Conservation (phyloP, 2,113 vertebrate species). For the Bagarius yarrelli region DNA sequence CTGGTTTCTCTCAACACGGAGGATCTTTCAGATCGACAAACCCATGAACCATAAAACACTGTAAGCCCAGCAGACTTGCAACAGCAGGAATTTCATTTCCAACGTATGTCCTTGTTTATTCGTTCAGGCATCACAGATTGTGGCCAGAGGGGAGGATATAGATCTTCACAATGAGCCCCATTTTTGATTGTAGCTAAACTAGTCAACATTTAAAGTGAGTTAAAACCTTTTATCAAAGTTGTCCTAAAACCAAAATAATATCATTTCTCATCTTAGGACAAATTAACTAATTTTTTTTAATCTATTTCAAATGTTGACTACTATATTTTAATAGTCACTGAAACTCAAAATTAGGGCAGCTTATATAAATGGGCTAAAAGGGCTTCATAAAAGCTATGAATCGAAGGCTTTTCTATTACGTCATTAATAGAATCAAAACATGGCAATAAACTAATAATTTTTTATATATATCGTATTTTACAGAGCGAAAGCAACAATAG, state of each 20-base stretch:
- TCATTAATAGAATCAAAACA: neutral
- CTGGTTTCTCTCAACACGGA: neutral
- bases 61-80: neutral
- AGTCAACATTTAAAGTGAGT: no score
- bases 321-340: neutral
- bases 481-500: no score
- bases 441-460: neutral
- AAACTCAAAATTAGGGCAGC: neutral
- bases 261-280: no score
- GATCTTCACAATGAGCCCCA: neutral
- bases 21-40: neutral
- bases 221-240: no score
- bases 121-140: neutral
- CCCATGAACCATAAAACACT: neutral
- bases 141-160: neutral
- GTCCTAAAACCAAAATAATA: no score
- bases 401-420: neutral
- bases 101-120: neutral
- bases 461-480: no score
- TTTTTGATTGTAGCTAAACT: no score
- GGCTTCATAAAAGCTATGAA: neutral
- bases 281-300: no score
- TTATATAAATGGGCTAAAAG: neutral
- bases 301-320: no score
- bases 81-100: neutral